A percentile compares a stretch with the other conserved stretches of the same genome.
Conservation (phyloP, 2,888 invertebrate genomes). For the Hydrotaea cyrtoneurina region DNA sequence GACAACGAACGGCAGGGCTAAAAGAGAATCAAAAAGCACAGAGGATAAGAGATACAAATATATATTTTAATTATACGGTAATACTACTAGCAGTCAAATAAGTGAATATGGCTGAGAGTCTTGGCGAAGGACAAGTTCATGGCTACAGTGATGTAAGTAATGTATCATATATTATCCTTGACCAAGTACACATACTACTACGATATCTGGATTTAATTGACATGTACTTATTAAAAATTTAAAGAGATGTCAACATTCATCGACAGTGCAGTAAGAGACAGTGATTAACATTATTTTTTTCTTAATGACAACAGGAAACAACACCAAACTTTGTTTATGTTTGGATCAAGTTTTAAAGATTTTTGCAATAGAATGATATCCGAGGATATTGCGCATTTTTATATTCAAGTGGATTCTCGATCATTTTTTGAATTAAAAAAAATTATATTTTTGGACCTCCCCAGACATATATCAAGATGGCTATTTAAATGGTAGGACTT, state of each 20-base stretch:
- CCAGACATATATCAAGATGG: no score
- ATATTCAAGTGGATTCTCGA: no score
- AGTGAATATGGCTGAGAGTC: constrained; percentile 71
- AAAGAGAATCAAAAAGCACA: background rate
- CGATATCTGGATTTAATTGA: background rate
- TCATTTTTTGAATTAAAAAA: no score
- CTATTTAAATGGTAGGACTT: no score
- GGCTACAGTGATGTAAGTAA: constrained; percentile 79
- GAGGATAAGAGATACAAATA: background rate
- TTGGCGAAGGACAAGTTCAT: constrained; percentile 77
- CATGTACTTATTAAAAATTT: constrained; percentile 7
- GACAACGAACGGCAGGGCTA: background rate
- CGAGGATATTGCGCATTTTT: no score
- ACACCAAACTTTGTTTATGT: no score
- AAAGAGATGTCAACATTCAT: constrained; percentile 17
- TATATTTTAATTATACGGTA: constrained; percentile 6
- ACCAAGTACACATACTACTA: constrained; percentile 12
- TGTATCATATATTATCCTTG: background rate
- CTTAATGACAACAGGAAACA: no score
- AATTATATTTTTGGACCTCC: no score
- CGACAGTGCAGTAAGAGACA: no score
- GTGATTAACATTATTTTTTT: no score
- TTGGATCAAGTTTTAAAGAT: no score
- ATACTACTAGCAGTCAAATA: constrained; percentile 1
- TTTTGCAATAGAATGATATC: no score